Evolutionary conservation across 2,797 vertebrate genomes (phyloP), one percentile per base, ranked within the genome.

Genomic region (Lutjanus campechanus): DNA sequence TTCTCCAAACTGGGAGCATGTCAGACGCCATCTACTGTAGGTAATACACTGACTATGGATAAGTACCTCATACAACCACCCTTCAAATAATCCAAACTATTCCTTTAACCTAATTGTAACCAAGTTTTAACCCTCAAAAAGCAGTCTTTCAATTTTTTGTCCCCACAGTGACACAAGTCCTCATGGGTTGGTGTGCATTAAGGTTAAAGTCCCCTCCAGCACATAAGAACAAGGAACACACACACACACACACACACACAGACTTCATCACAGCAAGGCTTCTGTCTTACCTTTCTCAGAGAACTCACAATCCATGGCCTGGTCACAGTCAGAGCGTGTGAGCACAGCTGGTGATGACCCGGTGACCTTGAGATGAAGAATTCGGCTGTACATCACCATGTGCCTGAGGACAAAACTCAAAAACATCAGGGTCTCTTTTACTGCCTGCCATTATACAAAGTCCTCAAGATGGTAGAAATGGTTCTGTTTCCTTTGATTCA

Each of bases 251-350:
- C n/a, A 44, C 8, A 76, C 41, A 59, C n/a, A 44, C 49, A 69
- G 4, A 54, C 15, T 46, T 20, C 11, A 5, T 43, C 54, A 62
- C 1, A 17, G 17, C 13, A 47, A 54, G 10, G 40, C 8, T 19
- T 66, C 4, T 19, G 19, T 64, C 84, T 64, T 93, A 95, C 94
- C 94, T 94, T 94, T 94, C 64, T 94, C 94, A 29, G 80, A 88
- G 69, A 91, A 87, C 40, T 79, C 61, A 46, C 79, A 50, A 20
- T 91, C 77, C 90, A 92, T 92, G 86, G 74, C 83, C 76, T 67
- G 79, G 68, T 79, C 69, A 49, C 73, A 51, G 84, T 75, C 40
- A 20, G 75, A 79, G 72, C 5, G 54, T 50, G 66, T 51, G 50
- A 79, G 72, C 56, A 61, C 65, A 67, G 73, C 71, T 58, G 19